A percentile compares a stretch with the other conserved stretches of the same genome.
phyloP scores from a whole-genome alignment of 2,797 vertebrate genomes.

The Tenualosa thibaudeaui region DNA sequence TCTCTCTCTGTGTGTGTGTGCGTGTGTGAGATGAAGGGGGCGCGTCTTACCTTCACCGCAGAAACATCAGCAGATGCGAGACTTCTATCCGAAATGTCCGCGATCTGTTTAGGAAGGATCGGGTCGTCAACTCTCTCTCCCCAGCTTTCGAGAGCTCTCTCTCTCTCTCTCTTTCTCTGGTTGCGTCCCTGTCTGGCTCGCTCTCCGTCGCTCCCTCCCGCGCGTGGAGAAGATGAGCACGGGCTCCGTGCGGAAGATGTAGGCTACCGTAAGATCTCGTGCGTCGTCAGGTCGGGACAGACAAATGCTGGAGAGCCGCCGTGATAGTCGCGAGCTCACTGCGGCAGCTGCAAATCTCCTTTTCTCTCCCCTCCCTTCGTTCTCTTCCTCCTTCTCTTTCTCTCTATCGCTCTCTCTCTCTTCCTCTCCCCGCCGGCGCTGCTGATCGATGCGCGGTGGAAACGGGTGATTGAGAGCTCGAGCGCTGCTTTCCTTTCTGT shows the following conservation, averaged over 20 bases:
- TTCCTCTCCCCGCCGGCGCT: background rate
- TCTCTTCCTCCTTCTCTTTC: background rate
- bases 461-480: slow-evolving; percentile 19
- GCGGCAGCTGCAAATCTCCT: slow-evolving; percentile 17
- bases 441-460: slow-evolving; percentile 13
- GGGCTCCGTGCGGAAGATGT: background rate
- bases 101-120: background rate
- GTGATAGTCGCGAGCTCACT: background rate
- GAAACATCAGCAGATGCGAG: background rate
- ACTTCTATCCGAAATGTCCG: slow-evolving; percentile 2
- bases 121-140: background rate
- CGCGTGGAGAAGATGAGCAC: background rate
- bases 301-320: background rate
- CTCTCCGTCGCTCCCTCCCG: too few species aligned
- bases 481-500: background rate
- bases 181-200: background rate
- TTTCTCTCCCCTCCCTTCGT: background rate
- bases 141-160: background rate
- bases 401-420: background rate
- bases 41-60: slow-evolving; percentile 10
- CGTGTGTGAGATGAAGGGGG: background rate
- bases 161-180: background rate
- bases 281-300: background rate
- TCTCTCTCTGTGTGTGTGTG: background rate
- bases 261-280: background rate